A percentile compares a stretch with the other conserved stretches of the same genome.
Evolutionary conservation across 2,888 invertebrate species (phyloP).

Genomic region (Ectemnius continuus): DNA sequence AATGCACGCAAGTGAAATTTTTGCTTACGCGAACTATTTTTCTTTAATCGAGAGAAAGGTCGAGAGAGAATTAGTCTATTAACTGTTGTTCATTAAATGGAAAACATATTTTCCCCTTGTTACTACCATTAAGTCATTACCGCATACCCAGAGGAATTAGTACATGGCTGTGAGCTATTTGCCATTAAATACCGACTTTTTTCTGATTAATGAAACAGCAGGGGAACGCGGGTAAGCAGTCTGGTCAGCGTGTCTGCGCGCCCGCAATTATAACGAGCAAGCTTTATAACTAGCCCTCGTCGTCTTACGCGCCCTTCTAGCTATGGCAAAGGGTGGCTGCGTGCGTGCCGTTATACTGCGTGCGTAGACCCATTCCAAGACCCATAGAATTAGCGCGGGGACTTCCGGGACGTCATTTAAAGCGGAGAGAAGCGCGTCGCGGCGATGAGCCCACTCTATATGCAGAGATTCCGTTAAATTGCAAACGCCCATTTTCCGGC

Average conservation of each 20-base stretch:
- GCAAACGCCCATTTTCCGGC: constrained; percentile 64
- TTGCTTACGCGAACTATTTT: no score
- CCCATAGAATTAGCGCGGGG: constrained; percentile 66
- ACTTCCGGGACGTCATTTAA: constrained; percentile 67
- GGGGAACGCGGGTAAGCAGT: background rate
- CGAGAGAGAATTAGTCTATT: no score
- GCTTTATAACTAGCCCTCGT: constrained; percentile 45
- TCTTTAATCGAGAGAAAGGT: no score
- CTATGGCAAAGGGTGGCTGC: constrained; percentile 29
- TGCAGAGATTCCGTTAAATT: constrained; percentile 73
- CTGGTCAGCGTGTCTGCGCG: background rate
- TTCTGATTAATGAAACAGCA: constrained; percentile 33
- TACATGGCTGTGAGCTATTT: background rate
- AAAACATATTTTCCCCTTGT: no score
- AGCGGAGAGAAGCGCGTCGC: constrained; percentile 54
- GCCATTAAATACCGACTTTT: background rate
- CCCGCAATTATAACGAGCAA: constrained; percentile 49
- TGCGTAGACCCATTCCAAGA: constrained; percentile 49
- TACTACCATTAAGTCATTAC: no score
- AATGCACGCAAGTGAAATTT: no score
- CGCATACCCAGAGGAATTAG: no score
- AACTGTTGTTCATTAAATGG: no score
- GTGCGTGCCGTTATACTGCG: constrained; percentile 7
- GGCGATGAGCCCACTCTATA: constrained; percentile 69
- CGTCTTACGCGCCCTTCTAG: constrained; percentile 30